Conservation (phyloP, 2,797 vertebrate genomes). For the Furcifer pardalis region DNA sequence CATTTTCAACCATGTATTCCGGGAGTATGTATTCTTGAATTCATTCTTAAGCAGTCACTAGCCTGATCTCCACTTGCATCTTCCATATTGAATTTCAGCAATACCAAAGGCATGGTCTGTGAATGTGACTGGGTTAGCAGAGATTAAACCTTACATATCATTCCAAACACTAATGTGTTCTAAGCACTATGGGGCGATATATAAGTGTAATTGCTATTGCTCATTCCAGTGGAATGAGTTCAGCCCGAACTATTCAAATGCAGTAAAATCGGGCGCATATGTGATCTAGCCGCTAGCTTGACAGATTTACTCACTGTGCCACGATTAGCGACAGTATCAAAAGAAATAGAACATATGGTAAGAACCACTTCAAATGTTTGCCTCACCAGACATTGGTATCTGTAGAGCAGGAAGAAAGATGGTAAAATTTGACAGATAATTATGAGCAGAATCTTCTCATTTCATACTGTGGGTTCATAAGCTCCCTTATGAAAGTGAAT, state of each 20-base stretch:
- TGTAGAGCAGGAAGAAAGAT: background rate
- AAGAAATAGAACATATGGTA: background rate
- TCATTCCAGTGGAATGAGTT: background rate
- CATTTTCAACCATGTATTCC: background rate
- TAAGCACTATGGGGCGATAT: too few species aligned
- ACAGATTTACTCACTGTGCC: background rate
- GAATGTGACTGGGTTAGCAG: background rate
- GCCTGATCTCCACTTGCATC: background rate
- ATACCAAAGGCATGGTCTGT: background rate
- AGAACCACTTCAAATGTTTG: background rate
- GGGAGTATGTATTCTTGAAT: background rate
- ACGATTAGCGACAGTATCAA: background rate
- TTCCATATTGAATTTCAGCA: background rate
- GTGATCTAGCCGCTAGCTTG: background rate
- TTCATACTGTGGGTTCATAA: background rate
- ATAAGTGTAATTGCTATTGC: too few species aligned
- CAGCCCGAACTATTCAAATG: background rate
- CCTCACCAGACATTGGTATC: background rate
- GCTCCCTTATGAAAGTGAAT: background rate
- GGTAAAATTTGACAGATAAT: background rate
- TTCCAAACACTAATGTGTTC: too few species aligned
- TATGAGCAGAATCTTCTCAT: background rate
- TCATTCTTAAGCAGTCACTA: background rate
- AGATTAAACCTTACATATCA: background rate
- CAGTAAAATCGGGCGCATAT: constrained; percentile 2